Evolutionary conservation across 2,797 vertebrate genomes (phyloP).

Genomic region (Spondyliosoma cantharus): DNA sequence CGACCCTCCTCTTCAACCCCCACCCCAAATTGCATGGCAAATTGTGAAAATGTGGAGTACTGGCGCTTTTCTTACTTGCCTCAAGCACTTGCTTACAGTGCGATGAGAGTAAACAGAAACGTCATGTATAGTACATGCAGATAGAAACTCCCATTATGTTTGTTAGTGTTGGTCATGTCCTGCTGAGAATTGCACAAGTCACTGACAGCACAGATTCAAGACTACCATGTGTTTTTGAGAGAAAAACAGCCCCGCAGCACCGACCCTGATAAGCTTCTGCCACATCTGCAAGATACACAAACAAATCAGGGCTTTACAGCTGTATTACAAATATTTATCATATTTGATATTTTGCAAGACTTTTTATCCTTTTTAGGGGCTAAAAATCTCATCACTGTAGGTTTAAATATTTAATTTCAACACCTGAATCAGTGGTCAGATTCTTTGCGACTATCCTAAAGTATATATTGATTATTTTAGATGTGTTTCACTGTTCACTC

Average conservation of each 20-base stretch:
- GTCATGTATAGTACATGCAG: neutral
- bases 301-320: constrained; percentile 1
- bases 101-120: neutral
- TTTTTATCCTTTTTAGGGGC: too few relatives aligned
- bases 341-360: neutral
- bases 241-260: constrained; percentile 1
- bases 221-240: constrained; percentile 1
- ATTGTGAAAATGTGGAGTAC: too few relatives aligned
- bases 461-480: neutral
- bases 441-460: neutral
- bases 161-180: neutral
- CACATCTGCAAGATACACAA: neutral
- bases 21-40: too few relatives aligned
- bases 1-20: too few relatives aligned
- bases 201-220: constrained; percentile 12
- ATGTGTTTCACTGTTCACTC: neutral
- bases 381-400: neutral
- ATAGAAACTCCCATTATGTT: neutral
- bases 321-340: neutral
- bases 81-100: too few relatives aligned
- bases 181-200: neutral
- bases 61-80: too few relatives aligned
- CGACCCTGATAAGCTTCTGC: neutral
- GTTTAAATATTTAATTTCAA: neutral
- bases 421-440: neutral